Base-by-base conservation (phyloP, 2,888 invertebrate genomes). In the Andrena bucephala region DNA sequence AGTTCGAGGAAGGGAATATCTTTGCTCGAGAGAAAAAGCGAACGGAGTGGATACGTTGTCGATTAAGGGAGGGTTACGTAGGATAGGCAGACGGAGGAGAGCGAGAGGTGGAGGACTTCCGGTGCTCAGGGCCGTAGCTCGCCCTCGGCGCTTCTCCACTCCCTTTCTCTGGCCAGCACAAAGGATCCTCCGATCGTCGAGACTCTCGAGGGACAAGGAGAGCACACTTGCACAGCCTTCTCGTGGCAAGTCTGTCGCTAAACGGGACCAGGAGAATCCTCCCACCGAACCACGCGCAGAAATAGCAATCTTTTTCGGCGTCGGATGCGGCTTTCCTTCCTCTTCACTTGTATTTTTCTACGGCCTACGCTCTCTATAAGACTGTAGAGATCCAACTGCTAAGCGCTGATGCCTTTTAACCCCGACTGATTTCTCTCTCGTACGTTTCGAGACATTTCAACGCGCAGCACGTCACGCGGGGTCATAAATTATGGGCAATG, bases 61-160 rank as follows among this genome's bases (percentile, higher is more conserved):
- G 67, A 81, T 81, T 65, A 48, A 57, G 54, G 31, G 48, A 63
- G 62, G 81, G 66, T 70, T 75, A 62, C 71, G 62, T 68, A 42
- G 66, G 66, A 67, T 80, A 81, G 81, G 33, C 67, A 20, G 67
- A 5, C n/a, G 13, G 29, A 59, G 36, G 48, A 20, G 63, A 33
- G 67, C 54, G 50, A 13, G 57, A 10, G 48, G 81, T 70, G 76
- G 74, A 68, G 79, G 77, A 84, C 83, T 88, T 89, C 88, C 89
- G 88, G 88, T 79, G 83, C 52, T 65, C 88, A 88, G 89, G 88
- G 83, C 80, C 87, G 87, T 83, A 84, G 66, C 87, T 81, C 66
- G 72, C 76, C 81, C 80, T 81, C 73, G 20, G 24, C 76, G 78
- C 69, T 81, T 77, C 78, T 60, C 81, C 54, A 29, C 50, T 86